These are phyloP conservation scores for Lophotriccus pileatus DNA, from an alignment of 2,797 vertebrate species.

Conservation along the genomic window DNA sequence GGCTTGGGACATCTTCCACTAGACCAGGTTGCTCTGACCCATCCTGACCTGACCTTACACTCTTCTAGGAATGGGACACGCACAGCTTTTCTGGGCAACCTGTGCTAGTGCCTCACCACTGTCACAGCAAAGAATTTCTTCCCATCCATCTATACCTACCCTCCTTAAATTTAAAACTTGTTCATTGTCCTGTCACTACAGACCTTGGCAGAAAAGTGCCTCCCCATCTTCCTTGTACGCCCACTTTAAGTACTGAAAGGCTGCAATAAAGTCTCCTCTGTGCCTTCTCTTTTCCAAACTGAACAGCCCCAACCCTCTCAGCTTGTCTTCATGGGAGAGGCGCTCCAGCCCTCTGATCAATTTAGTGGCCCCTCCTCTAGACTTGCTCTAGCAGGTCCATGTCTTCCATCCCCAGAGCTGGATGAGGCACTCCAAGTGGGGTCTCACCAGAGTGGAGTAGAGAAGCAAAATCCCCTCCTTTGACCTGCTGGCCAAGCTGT, in stretches of 20 bases:
- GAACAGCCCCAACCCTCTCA: background rate
- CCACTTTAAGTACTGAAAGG: background rate
- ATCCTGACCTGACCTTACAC: background rate
- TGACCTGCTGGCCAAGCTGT: rapidly evolving
- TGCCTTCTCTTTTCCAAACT: background rate
- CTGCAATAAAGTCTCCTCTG: background rate
- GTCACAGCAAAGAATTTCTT: background rate
- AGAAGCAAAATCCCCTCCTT: background rate
- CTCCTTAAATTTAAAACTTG: background rate
- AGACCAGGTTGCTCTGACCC: background rate
- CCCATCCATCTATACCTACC: background rate
- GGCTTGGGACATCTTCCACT: background rate
- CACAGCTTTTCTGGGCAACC: background rate
- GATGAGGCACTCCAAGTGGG: background rate
- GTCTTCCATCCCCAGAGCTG: background rate
- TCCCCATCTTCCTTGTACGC: background rate
- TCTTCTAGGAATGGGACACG: background rate
- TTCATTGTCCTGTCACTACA: background rate
- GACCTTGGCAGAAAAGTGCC: background rate
- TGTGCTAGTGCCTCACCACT: background rate
- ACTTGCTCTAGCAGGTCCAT: background rate
- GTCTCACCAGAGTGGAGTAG: background rate
- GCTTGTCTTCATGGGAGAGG: background rate
- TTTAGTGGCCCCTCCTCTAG: background rate
- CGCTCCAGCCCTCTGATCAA: background rate